Conservation (phyloP, 1,140 invertebrate genomes). For the Helicoverpa armigera region DNA sequence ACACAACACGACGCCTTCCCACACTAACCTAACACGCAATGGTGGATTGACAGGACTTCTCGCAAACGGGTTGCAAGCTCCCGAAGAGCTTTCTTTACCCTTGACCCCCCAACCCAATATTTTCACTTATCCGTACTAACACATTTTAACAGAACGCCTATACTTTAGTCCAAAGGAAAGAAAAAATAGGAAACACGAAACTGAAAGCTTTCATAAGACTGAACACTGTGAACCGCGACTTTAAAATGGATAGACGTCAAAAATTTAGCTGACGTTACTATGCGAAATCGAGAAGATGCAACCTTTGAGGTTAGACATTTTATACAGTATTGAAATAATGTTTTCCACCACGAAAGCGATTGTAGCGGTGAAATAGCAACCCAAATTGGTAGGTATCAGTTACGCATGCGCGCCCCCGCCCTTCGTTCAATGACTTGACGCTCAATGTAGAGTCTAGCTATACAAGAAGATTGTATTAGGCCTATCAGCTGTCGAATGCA, state of each 20-base stretch:
- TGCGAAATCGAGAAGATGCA: not conserved
- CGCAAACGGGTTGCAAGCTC: slow-evolving; percentile 62
- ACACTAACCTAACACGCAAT: slow-evolving; percentile 68
- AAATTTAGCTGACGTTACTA: not conserved
- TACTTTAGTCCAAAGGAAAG: too few relatives aligned
- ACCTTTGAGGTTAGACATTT: not conserved
- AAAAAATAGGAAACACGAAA: not conserved
- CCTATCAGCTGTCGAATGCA: slow-evolving; percentile 48
- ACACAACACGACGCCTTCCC: slow-evolving; percentile 64
- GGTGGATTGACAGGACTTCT: slow-evolving; percentile 59
- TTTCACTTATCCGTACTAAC: not conserved
- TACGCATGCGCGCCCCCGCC: slow-evolving; percentile 77
- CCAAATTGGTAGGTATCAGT: slow-evolving; percentile 52
- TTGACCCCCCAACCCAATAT: not conserved
- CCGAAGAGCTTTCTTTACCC: slow-evolving; percentile 44
- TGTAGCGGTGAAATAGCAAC: slow-evolving; percentile 64
- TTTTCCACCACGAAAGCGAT: slow-evolving; percentile 43
- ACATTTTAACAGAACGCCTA: not conserved
- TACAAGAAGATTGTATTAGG: slow-evolving; percentile 44
- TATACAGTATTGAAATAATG: slow-evolving; percentile 6
- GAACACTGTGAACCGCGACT: not conserved
- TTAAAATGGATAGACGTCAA: not conserved
- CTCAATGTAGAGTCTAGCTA: slow-evolving; percentile 41
- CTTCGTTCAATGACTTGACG: slow-evolving; percentile 76
- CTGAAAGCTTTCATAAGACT: not conserved